phyloP scores from a whole-genome alignment of 2,888 invertebrate species.

The Agrotis clavis region DNA sequence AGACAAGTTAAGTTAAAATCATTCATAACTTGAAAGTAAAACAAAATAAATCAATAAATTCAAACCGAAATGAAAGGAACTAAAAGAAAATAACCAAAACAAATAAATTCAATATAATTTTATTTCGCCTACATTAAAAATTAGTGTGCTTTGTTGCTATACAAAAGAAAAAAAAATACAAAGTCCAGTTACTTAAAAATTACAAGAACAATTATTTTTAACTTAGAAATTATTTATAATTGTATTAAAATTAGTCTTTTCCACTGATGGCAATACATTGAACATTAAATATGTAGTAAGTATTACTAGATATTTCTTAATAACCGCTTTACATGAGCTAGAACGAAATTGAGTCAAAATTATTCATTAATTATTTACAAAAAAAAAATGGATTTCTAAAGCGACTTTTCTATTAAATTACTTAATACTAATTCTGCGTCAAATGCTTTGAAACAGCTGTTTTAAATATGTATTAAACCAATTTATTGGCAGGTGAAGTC shows the following conservation, averaged over 20 bases:
- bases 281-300: constrained; percentile 84
- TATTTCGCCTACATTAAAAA: constrained; percentile 67
- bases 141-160: constrained; percentile 66
- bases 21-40: no score
- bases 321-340: constrained; percentile 30
- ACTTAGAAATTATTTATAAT: constrained; percentile 79
- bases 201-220: constrained; percentile 64
- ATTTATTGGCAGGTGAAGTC: background rate
- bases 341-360: constrained; percentile 50
- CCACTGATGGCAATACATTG: constrained; percentile 89
- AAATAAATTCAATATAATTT: constrained; percentile 67
- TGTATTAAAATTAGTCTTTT: constrained; percentile 88
- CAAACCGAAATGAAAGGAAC: background rate
- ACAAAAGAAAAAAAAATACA: constrained; percentile 63
- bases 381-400: constrained; percentile 10
- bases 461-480: background rate
- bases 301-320: constrained; percentile 41
- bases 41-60: no score
- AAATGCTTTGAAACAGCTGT: constrained; percentile 15
- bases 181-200: constrained; percentile 65
- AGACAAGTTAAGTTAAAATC: background rate
- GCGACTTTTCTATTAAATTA: constrained; percentile 40
- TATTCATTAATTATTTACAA: constrained; percentile 54
- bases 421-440: constrained; percentile 27
- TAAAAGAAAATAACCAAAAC: constrained; percentile 47